Conservation (phyloP, 1,140 invertebrate species). For the Venustaconcha ellipsiformis region DNA sequence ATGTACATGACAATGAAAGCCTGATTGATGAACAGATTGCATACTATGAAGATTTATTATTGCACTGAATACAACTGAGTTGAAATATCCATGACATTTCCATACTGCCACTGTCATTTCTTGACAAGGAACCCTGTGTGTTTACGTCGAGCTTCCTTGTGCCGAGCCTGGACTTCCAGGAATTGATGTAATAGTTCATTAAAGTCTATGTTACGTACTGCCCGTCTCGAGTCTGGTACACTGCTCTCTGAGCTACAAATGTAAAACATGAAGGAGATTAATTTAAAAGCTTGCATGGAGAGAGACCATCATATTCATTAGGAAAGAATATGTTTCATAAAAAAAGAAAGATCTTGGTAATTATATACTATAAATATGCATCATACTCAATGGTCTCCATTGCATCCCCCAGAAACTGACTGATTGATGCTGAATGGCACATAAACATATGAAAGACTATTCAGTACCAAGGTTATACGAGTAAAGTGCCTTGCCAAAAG, state of each 20-base stretch:
- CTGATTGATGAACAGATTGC: no score
- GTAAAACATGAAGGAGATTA: not conserved
- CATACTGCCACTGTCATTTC: no score
- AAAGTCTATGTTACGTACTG: conserved; percentile 18
- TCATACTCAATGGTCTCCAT: no score
- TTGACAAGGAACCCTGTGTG: conserved; percentile 10
- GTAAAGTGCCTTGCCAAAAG: no score
- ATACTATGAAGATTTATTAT: no score
- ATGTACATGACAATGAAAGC: no score
- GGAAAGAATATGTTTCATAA: not conserved
- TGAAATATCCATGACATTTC: no score
- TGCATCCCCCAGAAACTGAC: no score
- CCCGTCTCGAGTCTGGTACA: not conserved
- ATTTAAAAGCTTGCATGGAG: not conserved
- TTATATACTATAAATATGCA: not conserved
- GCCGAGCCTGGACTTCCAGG: conserved; percentile 6
- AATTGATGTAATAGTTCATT: conserved; percentile 22
- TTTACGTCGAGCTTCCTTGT: conserved; percentile 78
- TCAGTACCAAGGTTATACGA: no score
- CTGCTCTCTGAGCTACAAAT: not conserved
- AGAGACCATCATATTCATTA: not conserved
- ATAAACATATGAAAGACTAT: no score
- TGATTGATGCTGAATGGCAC: no score
- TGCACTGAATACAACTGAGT: no score
- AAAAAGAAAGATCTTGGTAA: not conserved